These are phyloP conservation scores for Buphagus erythrorhynchus DNA, from an alignment of 2,797 vertebrate genomes.

Conservation along the genomic window DNA sequence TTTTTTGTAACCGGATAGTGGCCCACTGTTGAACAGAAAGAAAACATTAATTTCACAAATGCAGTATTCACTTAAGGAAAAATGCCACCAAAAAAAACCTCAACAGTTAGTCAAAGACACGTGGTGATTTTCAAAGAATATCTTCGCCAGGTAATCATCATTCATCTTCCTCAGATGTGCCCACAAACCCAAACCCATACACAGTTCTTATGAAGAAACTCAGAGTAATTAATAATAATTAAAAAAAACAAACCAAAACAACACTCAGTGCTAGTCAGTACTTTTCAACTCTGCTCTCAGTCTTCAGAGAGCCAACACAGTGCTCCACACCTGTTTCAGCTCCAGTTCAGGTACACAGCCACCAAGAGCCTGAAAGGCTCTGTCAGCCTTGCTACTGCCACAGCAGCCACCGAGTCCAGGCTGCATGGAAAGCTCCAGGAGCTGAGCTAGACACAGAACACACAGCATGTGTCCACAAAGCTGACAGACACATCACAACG, in stretches of 20 bases:
- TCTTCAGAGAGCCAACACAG: not conserved
- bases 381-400: not conserved
- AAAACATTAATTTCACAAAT: not conserved
- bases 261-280: not conserved
- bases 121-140: not conserved
- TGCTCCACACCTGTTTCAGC: not conserved
- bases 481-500: not conserved
- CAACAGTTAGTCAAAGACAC: not conserved
- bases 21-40: conserved; percentile 88
- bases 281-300: not conserved
- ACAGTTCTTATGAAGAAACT: not conserved
- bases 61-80: not conserved
- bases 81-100: not conserved
- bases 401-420: fast-evolving
- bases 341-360: not conserved
- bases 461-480: not conserved
- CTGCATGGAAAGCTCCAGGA: not conserved
- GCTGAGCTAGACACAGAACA: not conserved
- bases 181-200: not conserved
- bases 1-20: conserved; percentile 89
- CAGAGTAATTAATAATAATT: not conserved
- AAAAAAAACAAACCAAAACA: not conserved
- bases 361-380: not conserved
- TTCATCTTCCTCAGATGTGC: not conserved
- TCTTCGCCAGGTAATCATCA: not conserved